These are phyloP conservation scores for Microhierax caerulescens DNA, from an alignment of 2,797 vertebrate species.

Conservation along the genomic window DNA sequence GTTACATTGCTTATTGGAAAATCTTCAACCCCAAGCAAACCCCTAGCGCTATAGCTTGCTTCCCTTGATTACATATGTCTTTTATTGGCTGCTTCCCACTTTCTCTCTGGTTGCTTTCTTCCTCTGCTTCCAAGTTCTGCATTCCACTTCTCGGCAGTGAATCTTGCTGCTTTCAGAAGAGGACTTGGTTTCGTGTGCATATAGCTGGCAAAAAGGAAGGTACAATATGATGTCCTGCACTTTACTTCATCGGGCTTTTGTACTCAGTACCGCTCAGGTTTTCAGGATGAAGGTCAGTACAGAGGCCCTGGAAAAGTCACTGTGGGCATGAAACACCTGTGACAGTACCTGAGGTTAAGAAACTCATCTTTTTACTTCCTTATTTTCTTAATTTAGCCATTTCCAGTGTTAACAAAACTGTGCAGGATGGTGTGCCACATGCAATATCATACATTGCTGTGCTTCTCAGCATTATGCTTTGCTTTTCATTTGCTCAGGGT, in stretches of 20 bases:
- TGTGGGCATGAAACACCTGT: not conserved
- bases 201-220: not conserved
- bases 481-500: not conserved
- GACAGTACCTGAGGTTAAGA: not conserved
- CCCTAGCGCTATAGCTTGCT: not conserved
- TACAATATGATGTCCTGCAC: not conserved
- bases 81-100: not conserved
- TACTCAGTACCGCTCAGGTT: not conserved
- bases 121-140: not conserved
- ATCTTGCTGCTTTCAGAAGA: not conserved
- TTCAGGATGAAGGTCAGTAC: not conserved
- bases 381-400: not conserved
- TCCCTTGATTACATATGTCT: not conserved
- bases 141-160: not conserved
- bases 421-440: not conserved
- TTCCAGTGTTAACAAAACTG: not conserved
- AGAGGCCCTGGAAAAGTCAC: not conserved
- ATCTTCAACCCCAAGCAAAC: not conserved
- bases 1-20: conserved; percentile 41
- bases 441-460: not conserved
- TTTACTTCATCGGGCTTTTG: not conserved
- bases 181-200: not conserved
- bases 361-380: not conserved
- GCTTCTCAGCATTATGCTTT: not conserved
- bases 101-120: conserved; percentile 5